A percentile compares a stretch with the other conserved stretches of the same genome.
These are phyloP conservation scores for Bimastos eiseni DNA, from an alignment of 2,888 invertebrate species.

Conservation along the genomic window DNA sequence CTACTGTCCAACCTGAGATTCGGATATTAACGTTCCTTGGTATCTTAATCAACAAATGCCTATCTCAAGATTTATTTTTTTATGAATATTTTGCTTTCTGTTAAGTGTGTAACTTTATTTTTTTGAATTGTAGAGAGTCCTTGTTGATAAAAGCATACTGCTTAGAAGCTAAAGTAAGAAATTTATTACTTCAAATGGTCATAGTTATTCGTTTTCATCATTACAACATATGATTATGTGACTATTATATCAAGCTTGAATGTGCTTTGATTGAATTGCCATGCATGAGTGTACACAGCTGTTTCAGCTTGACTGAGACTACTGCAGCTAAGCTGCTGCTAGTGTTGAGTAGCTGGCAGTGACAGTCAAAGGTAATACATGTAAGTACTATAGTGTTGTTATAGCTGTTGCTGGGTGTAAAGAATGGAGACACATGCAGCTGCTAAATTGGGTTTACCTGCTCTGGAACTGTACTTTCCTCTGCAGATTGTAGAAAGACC, in stretches of 20 bases:
- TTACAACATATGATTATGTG: not conserved
- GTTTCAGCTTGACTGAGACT: too few relatives aligned
- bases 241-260: not conserved
- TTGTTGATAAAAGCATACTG: constrained; percentile 80
- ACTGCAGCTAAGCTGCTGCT: not conserved
- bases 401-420: too few relatives aligned
- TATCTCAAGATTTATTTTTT: not conserved
- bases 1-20: not conserved
- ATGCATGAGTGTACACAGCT: too few relatives aligned
- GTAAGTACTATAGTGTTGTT: too few relatives aligned
- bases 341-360: not conserved
- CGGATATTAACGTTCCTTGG: not conserved
- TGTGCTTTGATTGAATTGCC: too few relatives aligned
- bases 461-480: too few relatives aligned
- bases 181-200: not conserved
- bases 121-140: constrained; percentile 69
- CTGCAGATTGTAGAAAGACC: too few relatives aligned
- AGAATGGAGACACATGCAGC: too few relatives aligned
- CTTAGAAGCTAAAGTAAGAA: constrained; percentile 69
- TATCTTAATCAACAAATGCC: not conserved
- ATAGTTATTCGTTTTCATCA: not conserved
- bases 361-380: not conserved
- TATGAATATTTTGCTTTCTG: not conserved
- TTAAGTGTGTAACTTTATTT: not conserved
- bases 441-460: too few relatives aligned